Evolutionary conservation across 1,140 invertebrate species (phyloP).

Genomic region (Temnothorax curvispinosus): DNA sequence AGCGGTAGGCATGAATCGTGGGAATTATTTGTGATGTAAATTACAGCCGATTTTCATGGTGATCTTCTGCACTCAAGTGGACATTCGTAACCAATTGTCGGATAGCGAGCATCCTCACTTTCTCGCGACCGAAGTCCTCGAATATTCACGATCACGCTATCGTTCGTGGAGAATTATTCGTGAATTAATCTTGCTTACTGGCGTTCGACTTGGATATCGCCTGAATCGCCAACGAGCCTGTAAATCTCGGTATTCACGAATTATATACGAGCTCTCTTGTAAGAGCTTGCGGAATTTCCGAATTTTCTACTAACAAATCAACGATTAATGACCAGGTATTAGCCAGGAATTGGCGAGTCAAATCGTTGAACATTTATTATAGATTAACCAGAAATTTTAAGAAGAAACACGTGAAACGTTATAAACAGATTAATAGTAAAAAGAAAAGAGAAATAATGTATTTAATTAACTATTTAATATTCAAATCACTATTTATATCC

Average conservation of each 20-base stretch:
- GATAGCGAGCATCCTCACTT: conserved; percentile 20
- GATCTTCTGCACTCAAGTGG: not conserved
- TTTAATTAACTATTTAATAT: not conserved
- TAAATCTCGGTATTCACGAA: conserved; percentile 30
- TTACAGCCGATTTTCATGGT: not conserved
- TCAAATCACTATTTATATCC: not conserved
- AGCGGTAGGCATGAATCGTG: not conserved
- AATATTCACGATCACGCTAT: conserved; percentile 30
- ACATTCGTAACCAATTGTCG: conserved; percentile 27
- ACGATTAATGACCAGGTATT: not conserved
- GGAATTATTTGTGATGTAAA: conserved; percentile 23
- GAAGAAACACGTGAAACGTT: not conserved
- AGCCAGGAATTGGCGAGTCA: not conserved
- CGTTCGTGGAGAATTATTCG: conserved; percentile 15
- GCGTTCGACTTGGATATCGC: not conserved
- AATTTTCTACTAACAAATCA: not conserved
- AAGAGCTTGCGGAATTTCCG: not conserved
- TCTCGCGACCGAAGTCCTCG: conserved; percentile 24
- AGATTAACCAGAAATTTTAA: not conserved
- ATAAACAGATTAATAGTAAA: not conserved
- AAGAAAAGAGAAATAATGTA: not conserved
- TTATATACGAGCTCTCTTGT: not conserved
- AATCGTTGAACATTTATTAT: not conserved
- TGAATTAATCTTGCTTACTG: conserved; percentile 37
- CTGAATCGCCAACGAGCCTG: not conserved